Base-by-base conservation (phyloP, 2,888 invertebrate genomes). In the Pheosia gnoma region DNA sequence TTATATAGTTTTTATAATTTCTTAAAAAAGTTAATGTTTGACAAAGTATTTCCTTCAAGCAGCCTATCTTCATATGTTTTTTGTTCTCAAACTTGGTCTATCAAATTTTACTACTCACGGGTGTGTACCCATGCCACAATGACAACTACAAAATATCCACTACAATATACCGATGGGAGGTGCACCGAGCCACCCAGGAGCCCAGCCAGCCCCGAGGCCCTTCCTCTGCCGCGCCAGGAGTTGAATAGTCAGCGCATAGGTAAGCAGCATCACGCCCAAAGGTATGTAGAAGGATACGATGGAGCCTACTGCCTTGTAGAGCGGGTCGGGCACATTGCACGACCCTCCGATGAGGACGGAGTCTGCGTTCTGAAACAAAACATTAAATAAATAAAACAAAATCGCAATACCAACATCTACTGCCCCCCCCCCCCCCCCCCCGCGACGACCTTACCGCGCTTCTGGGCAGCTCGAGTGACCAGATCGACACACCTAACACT, bases 231-330 rank as follows among this genome's bases (percentile, higher is more conserved):
- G 93, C 51, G 98, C 98, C 80, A 99, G 92, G 41, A 99, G 94
- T 63, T 97, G 95, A 25, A 99, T 97, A 0, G 99, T 99, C 75
- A 98, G 94, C 5, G 97, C 97, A 83, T 99, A 99, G n/a, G 98
- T 98, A 65, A 98, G 94, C 82, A 98, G 94, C 99, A 99, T 99
- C 73, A 99, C 98, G 54, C 96, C 95, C 71, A 99, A 94, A 0
- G 99, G 99, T 69, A 99, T 98, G 94, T 99, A 98, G 93, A 99
- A 99, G 75, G 98, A 98, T 77, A 98, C 96, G 79, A 98, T 97
- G 61, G 98, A 98, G 49, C 99, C 99, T 77, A 98, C 98, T 63
- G 98, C 95, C 88, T 98, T 97, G 94, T 97, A 98, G 7, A 97
- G 94, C 0, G 97, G 97, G 85, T 98, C 97, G 2, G 98, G 98